phyloP scores from a whole-genome alignment of 2,888 invertebrate species.

The Nephrocerus scutellatus region DNA sequence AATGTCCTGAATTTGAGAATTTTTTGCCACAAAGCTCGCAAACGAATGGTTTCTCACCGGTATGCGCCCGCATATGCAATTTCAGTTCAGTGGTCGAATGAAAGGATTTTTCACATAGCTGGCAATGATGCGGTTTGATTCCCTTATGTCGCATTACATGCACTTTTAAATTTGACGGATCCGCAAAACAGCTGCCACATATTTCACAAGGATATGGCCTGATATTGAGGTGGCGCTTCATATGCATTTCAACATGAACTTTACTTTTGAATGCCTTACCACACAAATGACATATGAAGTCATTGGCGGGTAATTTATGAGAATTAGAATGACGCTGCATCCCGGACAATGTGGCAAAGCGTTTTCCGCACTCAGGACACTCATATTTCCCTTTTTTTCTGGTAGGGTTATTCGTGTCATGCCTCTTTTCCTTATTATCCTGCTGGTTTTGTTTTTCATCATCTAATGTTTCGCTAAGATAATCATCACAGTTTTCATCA shows the following conservation, averaged over 20 bases:
- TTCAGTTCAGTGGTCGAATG: constrained; percentile 20
- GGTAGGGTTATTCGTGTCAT: too few relatives aligned
- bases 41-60: constrained; percentile 20
- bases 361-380: too few relatives aligned
- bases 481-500: constrained; percentile 4
- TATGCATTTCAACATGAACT: not conserved
- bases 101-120: constrained; percentile 18
- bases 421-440: too few relatives aligned
- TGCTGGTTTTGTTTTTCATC: too few relatives aligned
- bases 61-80: constrained; percentile 19
- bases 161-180: constrained; percentile 22
- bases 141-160: constrained; percentile 22
- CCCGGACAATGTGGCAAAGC: too few relatives aligned
- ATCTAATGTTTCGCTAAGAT: not conserved
- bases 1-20: constrained; percentile 21
- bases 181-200: constrained; percentile 19
- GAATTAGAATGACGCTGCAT: too few relatives aligned
- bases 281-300: constrained; percentile 10
- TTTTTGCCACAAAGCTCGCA: constrained; percentile 20
- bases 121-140: constrained; percentile 19
- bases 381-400: too few relatives aligned
- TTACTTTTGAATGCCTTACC: not conserved
- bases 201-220: constrained; percentile 19
- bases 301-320: too few relatives aligned
- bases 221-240: not conserved